phyloP scores from a whole-genome alignment of 2,888 invertebrate species.

The Dyspetes luteomarginatus region DNA sequence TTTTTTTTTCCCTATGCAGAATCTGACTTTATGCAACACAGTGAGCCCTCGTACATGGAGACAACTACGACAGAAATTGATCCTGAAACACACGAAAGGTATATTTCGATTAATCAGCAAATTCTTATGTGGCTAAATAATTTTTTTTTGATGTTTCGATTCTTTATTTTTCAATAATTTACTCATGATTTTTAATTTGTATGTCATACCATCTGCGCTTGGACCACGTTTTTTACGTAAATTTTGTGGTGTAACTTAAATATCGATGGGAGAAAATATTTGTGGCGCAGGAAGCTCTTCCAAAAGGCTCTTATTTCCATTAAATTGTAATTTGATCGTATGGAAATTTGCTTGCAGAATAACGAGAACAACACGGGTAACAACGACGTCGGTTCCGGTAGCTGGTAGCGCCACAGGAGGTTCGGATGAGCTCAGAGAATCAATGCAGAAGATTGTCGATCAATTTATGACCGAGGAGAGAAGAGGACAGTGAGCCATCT shows the following conservation, averaged over 20 bases:
- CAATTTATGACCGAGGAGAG: constrained; percentile 85
- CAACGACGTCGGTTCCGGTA: constrained; percentile 80
- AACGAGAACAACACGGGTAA: constrained; percentile 84
- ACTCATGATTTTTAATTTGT: constrained; percentile 31
- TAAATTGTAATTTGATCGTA: background rate
- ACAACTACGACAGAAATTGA: constrained; percentile 84
- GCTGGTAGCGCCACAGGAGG: constrained; percentile 70
- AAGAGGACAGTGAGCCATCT: constrained; percentile 80
- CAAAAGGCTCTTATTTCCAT: background rate
- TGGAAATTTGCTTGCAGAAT: constrained; percentile 78
- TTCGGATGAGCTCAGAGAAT: constrained; percentile 83
- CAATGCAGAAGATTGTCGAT: constrained; percentile 85
- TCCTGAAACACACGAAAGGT: constrained; percentile 85
- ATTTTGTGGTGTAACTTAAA: constrained; percentile 12
- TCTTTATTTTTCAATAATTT: constrained; percentile 19
- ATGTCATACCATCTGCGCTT: constrained; percentile 14
- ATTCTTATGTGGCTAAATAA: background rate
- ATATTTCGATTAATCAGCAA: constrained; percentile 61
- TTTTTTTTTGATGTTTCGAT: constrained; percentile 15
- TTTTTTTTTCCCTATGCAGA: constrained; percentile 82
- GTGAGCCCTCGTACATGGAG: constrained; percentile 85
- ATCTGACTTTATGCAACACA: constrained; percentile 86
- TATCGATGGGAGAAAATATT: constrained; percentile 33
- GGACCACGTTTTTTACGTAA: constrained; percentile 22
- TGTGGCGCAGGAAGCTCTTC: no score